These are phyloP conservation scores for Amphiprion ocellaris DNA, from an alignment of 2,113 vertebrate genomes.

Conservation along the genomic window DNA sequence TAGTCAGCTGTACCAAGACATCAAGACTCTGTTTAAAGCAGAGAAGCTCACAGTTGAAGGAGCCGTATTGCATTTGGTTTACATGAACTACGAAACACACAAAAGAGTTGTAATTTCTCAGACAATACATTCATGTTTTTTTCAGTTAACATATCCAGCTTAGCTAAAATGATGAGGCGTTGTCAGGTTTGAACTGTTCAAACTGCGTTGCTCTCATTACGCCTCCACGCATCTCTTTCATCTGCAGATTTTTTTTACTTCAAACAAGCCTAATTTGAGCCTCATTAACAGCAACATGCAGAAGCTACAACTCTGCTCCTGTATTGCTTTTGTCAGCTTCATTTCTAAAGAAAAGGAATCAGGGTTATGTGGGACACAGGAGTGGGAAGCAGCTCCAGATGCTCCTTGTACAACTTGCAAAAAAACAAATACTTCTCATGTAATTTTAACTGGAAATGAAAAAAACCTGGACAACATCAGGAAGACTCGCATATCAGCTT, in stretches of 20 bases:
- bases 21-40: background rate
- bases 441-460: conserved; percentile 5
- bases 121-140: background rate
- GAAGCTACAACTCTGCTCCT: background rate
- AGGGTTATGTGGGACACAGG: conserved; percentile 20
- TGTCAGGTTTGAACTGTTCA: background rate
- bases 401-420: background rate
- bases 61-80: background rate
- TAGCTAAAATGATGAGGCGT: background rate
- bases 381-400: conserved; percentile 3
- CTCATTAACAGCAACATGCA: conserved; percentile 49
- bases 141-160: background rate
- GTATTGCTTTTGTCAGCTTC: conserved; percentile 12
- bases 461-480: background rate
- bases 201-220: background rate
- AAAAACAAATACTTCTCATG: conserved; percentile 16
- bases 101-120: background rate
- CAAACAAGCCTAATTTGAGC: conserved; percentile 45
- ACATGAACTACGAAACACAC: background rate
- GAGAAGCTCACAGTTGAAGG: background rate
- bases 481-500: background rate
- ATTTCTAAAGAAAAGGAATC: conserved; percentile 1
- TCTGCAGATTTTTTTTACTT: conserved; percentile 42
- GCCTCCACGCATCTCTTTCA: conserved; percentile 42
- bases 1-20: background rate